Base-by-base conservation (phyloP, 2,888 invertebrate genomes). In the Prosopocoilus inquinatus region DNA sequence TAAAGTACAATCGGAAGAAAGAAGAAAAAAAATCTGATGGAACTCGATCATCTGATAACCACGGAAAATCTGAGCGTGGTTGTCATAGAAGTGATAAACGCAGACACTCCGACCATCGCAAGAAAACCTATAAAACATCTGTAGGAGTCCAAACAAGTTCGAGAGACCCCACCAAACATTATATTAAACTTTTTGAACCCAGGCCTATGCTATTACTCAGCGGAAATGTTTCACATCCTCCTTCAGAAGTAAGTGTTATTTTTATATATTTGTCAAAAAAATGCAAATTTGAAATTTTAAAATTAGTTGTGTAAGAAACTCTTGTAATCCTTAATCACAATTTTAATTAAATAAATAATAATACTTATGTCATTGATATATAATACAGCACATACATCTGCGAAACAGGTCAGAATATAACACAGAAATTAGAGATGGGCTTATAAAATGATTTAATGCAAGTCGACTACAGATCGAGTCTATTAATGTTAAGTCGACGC, bases 211-310 rank as follows among this genome's bases (percentile, higher is more conserved):
- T 68, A 28, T 51, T 66, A 50, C 41, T 64, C 9, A 65, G 61
- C 50, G 77, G 77, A 54, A 77, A 77, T 59, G 74, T 73, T 62
- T 72, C 71, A 59, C 69, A 73, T 62, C 69, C 75, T 33, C 77
- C 75, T 28, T 65, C 69, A 55, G 73, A 77, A 67, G 75, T 76
- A 67, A 72, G 75, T 69, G 49, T 39, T 36, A 28, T 11, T 4
- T 41, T 28, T 28, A 4, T 3, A 20, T 20, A 3, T 20, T 20
- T 20, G 12, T n/a, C 36, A 36, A 3, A 7, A n/a, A 20, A 20
- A 20, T 20, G 2, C 20, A 20, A 20, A 20, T 20, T 20, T 20
- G 4, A 3, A 20, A 20, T 3, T 20, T 20, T 36, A 5, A 36
- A 5, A 34, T 34, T 34, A 34, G 8, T 34, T 34, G 35, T 34